Conservation (phyloP, 53 echinoderm and acorn worm species). For the Arbacia lixula region DNA sequence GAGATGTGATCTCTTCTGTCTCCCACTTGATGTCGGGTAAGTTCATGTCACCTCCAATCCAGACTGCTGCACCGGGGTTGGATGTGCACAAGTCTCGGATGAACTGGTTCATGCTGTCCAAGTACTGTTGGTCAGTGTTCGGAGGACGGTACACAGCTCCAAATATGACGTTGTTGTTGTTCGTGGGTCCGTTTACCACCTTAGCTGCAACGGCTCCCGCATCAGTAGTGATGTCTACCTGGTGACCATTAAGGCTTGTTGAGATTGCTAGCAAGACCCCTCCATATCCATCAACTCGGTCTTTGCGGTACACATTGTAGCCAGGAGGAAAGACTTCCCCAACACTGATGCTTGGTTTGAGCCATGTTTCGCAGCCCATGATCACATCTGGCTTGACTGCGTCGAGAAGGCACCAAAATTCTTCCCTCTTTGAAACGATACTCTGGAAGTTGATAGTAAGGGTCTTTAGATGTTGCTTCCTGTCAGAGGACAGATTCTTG, state of each 20-base stretch:
- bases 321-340: slow-evolving; percentile 19
- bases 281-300: neutral
- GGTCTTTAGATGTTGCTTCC: neutral
- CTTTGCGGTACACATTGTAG: slow-evolving; percentile 19
- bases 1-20: slow-evolving; percentile 22
- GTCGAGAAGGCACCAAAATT: slow-evolving; percentile 11
- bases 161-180: slow-evolving; percentile 40
- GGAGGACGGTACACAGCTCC: slow-evolving; percentile 55
- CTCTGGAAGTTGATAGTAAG: slow-evolving; percentile 21
- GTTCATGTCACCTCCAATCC: slow-evolving; percentile 39
- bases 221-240: neutral
- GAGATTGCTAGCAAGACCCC: neutral
- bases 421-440: neutral
- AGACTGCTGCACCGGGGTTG: slow-evolving; percentile 27
- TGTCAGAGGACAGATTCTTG: neutral
- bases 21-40: slow-evolving; percentile 39
- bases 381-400: slow-evolving; percentile 14
- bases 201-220: slow-evolving; percentile 2
- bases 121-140: slow-evolving; percentile 32
- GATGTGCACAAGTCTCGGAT: slow-evolving; percentile 21
- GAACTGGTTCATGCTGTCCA: slow-evolving; percentile 41
- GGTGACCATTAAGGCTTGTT: neutral
- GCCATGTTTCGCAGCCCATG: slow-evolving; percentile 25
- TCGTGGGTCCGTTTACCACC: neutral
- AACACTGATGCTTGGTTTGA: neutral